Evolutionary conservation across 2,797 vertebrate species (phyloP), one percentile per base, ranked within the genome.

Genomic region (Muscicapa striata): DNA sequence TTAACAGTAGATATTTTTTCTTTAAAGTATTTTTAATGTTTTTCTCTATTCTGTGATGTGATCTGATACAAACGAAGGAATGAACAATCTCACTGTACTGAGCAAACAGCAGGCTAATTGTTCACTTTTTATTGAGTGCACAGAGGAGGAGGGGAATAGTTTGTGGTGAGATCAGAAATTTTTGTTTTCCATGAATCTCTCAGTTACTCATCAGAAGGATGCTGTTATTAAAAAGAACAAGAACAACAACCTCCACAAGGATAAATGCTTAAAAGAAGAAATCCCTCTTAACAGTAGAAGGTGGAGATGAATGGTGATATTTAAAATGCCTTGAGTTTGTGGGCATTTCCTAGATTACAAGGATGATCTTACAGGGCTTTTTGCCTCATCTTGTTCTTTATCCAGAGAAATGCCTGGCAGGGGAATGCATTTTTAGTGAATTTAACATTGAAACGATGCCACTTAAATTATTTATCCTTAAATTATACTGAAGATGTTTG

Each of bases 141-240:
- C 36, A 70, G 89, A 81, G 84, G 90, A 95, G 79, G 75, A 94
- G 72, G 75, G 72, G 80, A 85, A 10, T 41, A 62, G 64, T 55
- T 87, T 77, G 64, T 93, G 81, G 62, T 89, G 89, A 94, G 52
- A 84, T 83, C 81, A 95, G 94, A 87, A 92, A 90, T 85, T 84
- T 93, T 64, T 83, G 18, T 87, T 87, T 93, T 89, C 49, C 21
- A 5, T 67, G 5, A n/a, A 59, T 90, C 81, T 84, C 57, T 24
- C 59, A 82, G 58, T 76, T 89, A 84, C 48, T 92, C 51, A 45
- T 76, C 34, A 24, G 51, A 90, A 84, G 32, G 69, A 49, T 79
- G 46, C 55, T 84, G 66, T 55, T 66, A 38, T 59, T 91, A 46
- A 82, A 84, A 94, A 63, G 11, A 69, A 19, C 13, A 30, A 32